Base-by-base conservation (phyloP, 2,888 invertebrate species). In the Ormyrus thymus region DNA sequence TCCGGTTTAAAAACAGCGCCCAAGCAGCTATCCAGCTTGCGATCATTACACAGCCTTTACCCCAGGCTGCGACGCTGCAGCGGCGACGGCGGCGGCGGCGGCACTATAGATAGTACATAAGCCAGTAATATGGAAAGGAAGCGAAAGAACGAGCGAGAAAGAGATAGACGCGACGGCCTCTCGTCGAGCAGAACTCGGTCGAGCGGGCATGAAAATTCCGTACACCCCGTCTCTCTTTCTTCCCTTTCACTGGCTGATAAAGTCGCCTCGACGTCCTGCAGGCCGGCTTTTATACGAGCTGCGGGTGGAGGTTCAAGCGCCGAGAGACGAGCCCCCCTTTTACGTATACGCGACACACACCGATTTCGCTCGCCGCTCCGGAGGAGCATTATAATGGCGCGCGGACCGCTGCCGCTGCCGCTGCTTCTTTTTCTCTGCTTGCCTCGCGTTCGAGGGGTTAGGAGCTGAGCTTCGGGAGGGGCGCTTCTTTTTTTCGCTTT, bases 171-270 rank as follows among this genome's bases (percentile, higher is more conserved):
- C 29, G 29, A 29, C 29, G 29, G 29, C 0, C 29, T 29, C 29
- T 29, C 29, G 29, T 29, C 29, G 29, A 29, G 29, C 29, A 72
- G 59, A 78, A 79, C 74, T 82, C 80, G 83, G 81, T 84, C 83
- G 83, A 83, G 83, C 84, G 84, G 83, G 86, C 85, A 86, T 87
- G 85, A 86, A 86, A 87, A 85, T 86, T 84, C 85, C 83, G 4
- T n/a, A 11, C 7, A 9, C 10, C 8, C 29, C 13, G 45, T 15
- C 48, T 43, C 45, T 43, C 51, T 45, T 73, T 11, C 29, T 43
- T 65, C 56, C 58, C 65, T 74, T 64, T 62, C 56, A 48, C 9
- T 13, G 53, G 45, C 72, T 74, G 65, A 74, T 74, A 74, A 74
- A 74, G 73, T 74, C 65, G 64, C 55, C 61, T 9, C 71, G 50